These are phyloP conservation scores for Phocoena sinus DNA, from an alignment of 2,113 vertebrate genomes.

Conservation along the genomic window DNA sequence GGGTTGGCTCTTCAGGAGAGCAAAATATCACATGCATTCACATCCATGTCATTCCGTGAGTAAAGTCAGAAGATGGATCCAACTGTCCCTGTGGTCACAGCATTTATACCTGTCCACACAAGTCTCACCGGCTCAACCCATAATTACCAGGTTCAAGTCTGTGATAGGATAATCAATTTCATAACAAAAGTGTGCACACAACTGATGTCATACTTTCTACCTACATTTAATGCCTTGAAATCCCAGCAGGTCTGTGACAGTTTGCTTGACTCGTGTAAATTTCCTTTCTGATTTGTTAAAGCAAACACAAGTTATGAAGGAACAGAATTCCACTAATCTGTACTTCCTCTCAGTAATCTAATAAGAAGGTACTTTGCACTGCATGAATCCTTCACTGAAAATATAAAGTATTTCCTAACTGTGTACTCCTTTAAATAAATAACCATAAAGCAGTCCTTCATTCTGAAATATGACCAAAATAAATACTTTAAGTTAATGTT, in stretches of 20 bases:
- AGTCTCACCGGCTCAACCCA: neutral
- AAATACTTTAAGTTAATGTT: slow-evolving; percentile 31
- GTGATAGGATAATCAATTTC: neutral
- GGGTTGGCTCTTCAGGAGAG: neutral
- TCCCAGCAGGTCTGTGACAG: neutral
- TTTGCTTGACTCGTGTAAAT: neutral
- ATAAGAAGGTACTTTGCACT: neutral
- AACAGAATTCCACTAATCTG: neutral
- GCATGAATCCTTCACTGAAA: neutral
- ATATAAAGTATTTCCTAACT: neutral
- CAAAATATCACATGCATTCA: neutral
- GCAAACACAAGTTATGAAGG: neutral
- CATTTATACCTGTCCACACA: neutral
- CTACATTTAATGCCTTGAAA: neutral
- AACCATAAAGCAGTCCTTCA: neutral
- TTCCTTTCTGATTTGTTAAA: neutral
- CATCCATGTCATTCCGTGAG: neutral
- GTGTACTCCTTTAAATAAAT: neutral
- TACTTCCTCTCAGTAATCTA: slow-evolving; percentile 1
- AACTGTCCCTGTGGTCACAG: too few species aligned
- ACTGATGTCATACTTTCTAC: neutral
- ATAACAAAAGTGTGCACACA: neutral
- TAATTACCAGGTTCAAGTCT: neutral
- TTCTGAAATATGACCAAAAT: slow-evolving; percentile 35
- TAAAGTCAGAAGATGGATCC: neutral